phyloP scores from a whole-genome alignment of 2,113 vertebrate species.

The Neogale vison region DNA sequence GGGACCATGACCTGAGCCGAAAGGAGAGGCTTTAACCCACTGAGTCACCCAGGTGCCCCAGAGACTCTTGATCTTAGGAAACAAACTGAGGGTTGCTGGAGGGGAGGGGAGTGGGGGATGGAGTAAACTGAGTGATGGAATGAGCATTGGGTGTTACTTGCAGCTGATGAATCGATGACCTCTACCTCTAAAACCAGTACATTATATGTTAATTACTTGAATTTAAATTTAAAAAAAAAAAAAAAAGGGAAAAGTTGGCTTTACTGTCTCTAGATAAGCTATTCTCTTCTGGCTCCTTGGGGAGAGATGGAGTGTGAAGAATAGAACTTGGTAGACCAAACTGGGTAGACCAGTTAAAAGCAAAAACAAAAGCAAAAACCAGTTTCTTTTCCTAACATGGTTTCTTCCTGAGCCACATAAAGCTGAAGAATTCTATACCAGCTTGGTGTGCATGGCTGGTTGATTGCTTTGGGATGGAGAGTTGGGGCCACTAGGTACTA shows the following conservation, averaged over 20 bases:
- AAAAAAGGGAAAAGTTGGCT: not conserved
- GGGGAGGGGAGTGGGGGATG: not conserved
- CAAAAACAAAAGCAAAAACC: not conserved
- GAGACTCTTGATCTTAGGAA: not conserved
- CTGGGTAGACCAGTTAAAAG: not conserved
- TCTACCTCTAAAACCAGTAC: not conserved
- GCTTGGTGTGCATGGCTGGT: not conserved
- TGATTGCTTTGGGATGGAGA: not conserved
- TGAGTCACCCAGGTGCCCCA: no score
- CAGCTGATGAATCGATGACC: not conserved
- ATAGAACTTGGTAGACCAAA: conserved; percentile 36
- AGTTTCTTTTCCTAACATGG: not conserved
- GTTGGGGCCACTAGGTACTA: not conserved
- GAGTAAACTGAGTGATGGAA: not conserved
- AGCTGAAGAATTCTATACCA: not conserved
- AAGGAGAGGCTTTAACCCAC: no score
- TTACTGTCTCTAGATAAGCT: not conserved
- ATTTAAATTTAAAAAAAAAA: not conserved
- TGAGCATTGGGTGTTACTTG: not conserved
- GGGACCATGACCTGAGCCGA: no score
- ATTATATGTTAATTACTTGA: not conserved
- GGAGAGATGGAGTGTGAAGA: not conserved
- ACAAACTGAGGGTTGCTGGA: not conserved
- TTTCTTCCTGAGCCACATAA: not conserved
- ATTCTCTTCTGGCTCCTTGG: not conserved